Evolutionary conservation across 1,140 invertebrate species (phyloP).

Genomic region (Drosophila sp.): DNA sequence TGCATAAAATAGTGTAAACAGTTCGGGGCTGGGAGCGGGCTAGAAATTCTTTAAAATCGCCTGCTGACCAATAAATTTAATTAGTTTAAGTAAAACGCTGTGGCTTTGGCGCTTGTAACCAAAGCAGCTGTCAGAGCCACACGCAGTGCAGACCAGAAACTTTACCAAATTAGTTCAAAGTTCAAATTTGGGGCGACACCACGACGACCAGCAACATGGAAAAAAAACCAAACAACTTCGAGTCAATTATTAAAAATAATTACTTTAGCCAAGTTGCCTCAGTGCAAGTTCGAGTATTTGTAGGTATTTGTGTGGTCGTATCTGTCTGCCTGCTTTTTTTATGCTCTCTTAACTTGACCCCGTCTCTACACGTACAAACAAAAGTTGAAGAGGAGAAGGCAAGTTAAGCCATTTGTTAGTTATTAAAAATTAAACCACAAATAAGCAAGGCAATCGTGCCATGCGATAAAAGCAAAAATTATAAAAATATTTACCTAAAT

Average conservation of each 20-base stretch:
- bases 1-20: slow-evolving; percentile 1
- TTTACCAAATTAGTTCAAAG: slow-evolving; percentile 82
- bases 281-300: slow-evolving; percentile 43
- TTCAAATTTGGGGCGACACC: slow-evolving; percentile 59
- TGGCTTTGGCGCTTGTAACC: slow-evolving; percentile 50
- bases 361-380: slow-evolving; percentile 22
- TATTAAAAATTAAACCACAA: slow-evolving; percentile 79
- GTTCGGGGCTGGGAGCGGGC: neutral
- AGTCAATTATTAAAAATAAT: slow-evolving; percentile 83
- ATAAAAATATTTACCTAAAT: slow-evolving; percentile 82
- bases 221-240: slow-evolving; percentile 46
- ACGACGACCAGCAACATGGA: slow-evolving; percentile 18
- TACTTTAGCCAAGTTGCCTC: slow-evolving; percentile 74
- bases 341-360: slow-evolving; percentile 8
- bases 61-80: slow-evolving; percentile 71
- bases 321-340: neutral
- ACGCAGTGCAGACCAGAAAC: slow-evolving; percentile 56
- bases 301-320: slow-evolving; percentile 49
- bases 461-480: slow-evolving; percentile 66
- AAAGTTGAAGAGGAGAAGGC: slow-evolving; percentile 35
- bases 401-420: slow-evolving; percentile 79
- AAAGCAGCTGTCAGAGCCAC: slow-evolving; percentile 68
- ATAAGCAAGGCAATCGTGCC: slow-evolving; percentile 51
- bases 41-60: slow-evolving; percentile 16
- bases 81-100: slow-evolving; percentile 71